A percentile compares a stretch with the other conserved stretches of the same genome.
These are phyloP conservation scores for Diplazon laetatorius DNA, from an alignment of 2,888 invertebrate species.

Conservation along the genomic window DNA sequence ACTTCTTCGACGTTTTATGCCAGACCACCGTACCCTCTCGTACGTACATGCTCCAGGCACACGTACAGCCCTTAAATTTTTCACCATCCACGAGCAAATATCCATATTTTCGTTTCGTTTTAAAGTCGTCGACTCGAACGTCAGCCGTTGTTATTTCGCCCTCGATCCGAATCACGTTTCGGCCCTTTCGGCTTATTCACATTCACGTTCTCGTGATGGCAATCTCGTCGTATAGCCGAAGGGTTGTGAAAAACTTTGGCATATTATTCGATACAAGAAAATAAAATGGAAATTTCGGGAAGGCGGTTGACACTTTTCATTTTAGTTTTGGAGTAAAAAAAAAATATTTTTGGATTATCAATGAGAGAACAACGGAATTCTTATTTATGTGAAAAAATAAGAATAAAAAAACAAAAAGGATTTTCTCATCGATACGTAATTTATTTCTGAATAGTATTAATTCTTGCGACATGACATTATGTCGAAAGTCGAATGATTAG, in stretches of 20 bases:
- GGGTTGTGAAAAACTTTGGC: background rate
- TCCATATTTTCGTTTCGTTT: constrained; percentile 51
- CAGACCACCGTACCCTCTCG: too few relatives aligned
- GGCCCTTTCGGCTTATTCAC: constrained; percentile 17
- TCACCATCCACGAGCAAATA: constrained; percentile 54
- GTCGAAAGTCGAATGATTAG: too few relatives aligned
- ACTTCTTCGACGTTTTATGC: constrained; percentile 18
- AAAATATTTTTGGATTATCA: too few relatives aligned
- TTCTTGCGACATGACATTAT: too few relatives aligned
- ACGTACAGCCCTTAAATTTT: constrained; percentile 39
- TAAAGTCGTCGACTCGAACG: constrained; percentile 40
- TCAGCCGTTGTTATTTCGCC: constrained; percentile 54
- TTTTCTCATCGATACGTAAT: too few relatives aligned
- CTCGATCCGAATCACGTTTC: constrained; percentile 57
- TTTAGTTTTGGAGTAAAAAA: too few relatives aligned
- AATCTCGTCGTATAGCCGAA: background rate
- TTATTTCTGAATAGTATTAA: too few relatives aligned
- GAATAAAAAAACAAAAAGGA: too few relatives aligned
- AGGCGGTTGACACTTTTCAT: too few relatives aligned
- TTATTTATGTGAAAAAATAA: too few relatives aligned
- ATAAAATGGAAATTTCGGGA: background rate
- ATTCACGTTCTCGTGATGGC: constrained; percentile 42
- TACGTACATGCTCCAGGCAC: background rate
- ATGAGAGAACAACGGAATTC: too few relatives aligned
- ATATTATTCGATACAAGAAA: background rate